A percentile compares a stretch with the other conserved stretches of the same genome.
These are phyloP conservation scores for Shargacucullia verbasci DNA, from an alignment of 2,888 invertebrate genomes.

Conservation along the genomic window DNA sequence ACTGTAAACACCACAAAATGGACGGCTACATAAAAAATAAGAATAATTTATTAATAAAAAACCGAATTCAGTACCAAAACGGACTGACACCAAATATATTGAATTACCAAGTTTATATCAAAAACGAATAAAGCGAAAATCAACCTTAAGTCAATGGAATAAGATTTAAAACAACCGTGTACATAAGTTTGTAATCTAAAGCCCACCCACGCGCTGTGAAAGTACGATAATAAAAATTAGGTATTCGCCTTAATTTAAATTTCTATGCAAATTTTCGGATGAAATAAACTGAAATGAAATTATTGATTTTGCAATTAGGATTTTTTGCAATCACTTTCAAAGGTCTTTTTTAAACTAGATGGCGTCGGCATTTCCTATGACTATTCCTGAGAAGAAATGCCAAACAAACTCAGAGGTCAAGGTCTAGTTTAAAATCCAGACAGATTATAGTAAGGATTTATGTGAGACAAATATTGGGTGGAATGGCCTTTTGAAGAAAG, in stretches of 20 bases:
- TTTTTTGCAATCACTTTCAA: no score
- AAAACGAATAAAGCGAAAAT: slow-evolving; percentile 28
- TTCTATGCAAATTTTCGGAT: no score
- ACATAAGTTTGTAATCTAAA: slow-evolving; percentile 44
- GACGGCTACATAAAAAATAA: slow-evolving; percentile 40
- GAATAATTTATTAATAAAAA: slow-evolving; percentile 35
- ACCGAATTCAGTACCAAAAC: slow-evolving; percentile 43
- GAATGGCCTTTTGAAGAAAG: no score
- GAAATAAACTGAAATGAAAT: no score
- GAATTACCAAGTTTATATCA: slow-evolving; percentile 41
- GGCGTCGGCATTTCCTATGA: no score
- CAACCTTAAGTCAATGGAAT: slow-evolving; percentile 13
- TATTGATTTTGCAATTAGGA: no score
- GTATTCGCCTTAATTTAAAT: slow-evolving; percentile 32
- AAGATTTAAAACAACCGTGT: slow-evolving; percentile 2
- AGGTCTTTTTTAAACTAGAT: no score
- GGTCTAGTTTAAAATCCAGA: no score
- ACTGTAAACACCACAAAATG: slow-evolving; percentile 7
- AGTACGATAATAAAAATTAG: slow-evolving; percentile 22
- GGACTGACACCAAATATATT: slow-evolving; percentile 33
- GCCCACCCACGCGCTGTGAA: slow-evolving; percentile 74
- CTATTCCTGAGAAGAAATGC: no score
- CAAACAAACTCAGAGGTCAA: no score
- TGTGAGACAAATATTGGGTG: no score
- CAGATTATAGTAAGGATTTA: no score